These are phyloP conservation scores for Iphiclides podalirius DNA, from an alignment of 2,888 invertebrate species.

Conservation along the genomic window DNA sequence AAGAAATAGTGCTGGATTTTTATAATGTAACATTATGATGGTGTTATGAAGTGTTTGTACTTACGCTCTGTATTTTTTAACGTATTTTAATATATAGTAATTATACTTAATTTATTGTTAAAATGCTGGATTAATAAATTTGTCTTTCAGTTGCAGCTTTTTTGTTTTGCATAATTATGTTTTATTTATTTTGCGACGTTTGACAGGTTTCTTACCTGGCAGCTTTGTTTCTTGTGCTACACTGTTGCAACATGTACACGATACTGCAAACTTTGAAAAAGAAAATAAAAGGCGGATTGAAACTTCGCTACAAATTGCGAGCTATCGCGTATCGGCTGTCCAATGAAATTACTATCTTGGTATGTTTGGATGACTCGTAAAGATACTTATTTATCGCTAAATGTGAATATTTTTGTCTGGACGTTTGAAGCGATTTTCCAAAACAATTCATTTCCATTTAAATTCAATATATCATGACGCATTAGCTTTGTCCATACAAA, in stretches of 20 bases:
- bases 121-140: conserved; percentile 50
- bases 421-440: too few species aligned
- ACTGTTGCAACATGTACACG: conserved; percentile 93
- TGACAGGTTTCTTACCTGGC: conserved; percentile 89
- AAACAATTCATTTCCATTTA: too few species aligned
- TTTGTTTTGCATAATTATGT: conserved; percentile 39
- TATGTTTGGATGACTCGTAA: conserved; percentile 37
- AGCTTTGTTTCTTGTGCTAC: conserved; percentile 91
- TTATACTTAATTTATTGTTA: conserved; percentile 36
- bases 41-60: conserved; percentile 5
- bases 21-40: background rate
- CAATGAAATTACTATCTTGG: conserved; percentile 66
- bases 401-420: background rate
- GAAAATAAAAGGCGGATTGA: conserved; percentile 83
- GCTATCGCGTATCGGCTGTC: conserved; percentile 73
- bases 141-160: conserved; percentile 54
- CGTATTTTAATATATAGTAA: conserved; percentile 20
- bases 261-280: conserved; percentile 92
- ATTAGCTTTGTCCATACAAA: too few species aligned
- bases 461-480: too few species aligned
- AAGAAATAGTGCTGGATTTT: too few species aligned
- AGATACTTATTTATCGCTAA: background rate
- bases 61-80: conserved; percentile 26
- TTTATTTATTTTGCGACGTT: conserved; percentile 51
- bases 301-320: conserved; percentile 81